A percentile compares a stretch with the other conserved stretches of the same genome.
These are phyloP conservation scores for Agonopterix heracliana DNA, from an alignment of 2,888 invertebrate species.

Conservation along the genomic window DNA sequence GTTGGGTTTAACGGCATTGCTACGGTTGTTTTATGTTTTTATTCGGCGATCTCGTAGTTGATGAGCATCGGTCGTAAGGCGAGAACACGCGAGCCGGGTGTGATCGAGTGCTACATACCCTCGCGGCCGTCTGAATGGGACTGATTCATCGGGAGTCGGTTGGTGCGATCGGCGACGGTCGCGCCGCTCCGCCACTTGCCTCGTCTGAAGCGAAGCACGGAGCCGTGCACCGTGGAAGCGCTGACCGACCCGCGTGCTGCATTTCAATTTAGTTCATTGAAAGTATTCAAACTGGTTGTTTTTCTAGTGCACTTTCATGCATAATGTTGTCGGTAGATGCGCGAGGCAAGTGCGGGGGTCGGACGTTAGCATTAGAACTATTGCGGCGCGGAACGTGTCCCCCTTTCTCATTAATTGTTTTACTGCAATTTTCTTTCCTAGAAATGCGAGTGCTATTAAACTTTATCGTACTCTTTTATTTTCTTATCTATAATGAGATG, in stretches of 20 bases:
- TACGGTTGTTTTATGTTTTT: conserved; percentile 27
- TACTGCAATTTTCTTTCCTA: background rate
- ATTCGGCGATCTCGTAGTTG: conserved; percentile 14
- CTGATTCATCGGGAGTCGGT: background rate
- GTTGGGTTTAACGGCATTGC: conserved; percentile 30
- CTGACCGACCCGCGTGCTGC: conserved; percentile 19
- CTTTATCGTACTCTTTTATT: no score
- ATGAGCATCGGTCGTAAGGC: conserved; percentile 14
- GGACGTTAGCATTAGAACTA: background rate
- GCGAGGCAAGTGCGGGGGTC: conserved; percentile 8
- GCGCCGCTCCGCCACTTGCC: background rate
- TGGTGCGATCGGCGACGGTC: background rate
- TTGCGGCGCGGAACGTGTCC: background rate
- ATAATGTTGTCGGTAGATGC: conserved; percentile 9
- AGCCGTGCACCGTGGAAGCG: conserved; percentile 7
- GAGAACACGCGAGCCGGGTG: conserved; percentile 1
- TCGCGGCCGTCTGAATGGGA: conserved; percentile 13
- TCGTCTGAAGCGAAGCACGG: background rate
- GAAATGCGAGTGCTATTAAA: background rate
- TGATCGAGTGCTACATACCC: conserved; percentile 17
- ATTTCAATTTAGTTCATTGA: conserved; percentile 38
- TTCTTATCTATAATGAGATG: no score
- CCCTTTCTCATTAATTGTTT: conserved; percentile 4
- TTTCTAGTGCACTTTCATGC: conserved; percentile 34
- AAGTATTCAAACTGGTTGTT: conserved; percentile 31